Evolutionary conservation across 2,113 vertebrate species (phyloP), one percentile per base, ranked within the genome.

Genomic region (Crotalus tigris): DNA sequence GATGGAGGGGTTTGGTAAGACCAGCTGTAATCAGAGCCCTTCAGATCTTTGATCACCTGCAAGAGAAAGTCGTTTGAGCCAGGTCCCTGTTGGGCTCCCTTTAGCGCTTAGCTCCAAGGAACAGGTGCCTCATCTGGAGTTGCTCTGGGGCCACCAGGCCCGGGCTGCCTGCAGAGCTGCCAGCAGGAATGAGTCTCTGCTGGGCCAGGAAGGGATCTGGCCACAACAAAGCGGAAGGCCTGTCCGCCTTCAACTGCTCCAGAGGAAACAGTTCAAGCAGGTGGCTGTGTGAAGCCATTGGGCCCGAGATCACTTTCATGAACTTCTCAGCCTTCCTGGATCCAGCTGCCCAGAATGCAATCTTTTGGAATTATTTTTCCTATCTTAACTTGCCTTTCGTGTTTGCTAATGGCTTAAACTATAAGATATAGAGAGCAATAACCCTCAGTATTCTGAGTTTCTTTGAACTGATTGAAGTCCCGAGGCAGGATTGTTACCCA

Each of bases 1-100:
- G 99, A 99, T 0, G 99, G 99, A 0, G 99, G 99, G 0, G 99
- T 99, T 97, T 99, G 99, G 97, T 99, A 99, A 46, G 99, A 99
- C 99, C 99, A 99, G 96, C 98, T 99, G 93, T 98, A 99, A 95
- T 99, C 99, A 0, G 99, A 99, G 89, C 99, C 99, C 96, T 99
- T 99, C 95, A 99, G 96, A 96, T 99, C 99, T 95, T 99, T 98
- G 96, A 99, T 99, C 94, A 99, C 99, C 99, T 99, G 97, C 9
- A 88, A 88, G 53, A 85, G 92, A 91, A 26, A 10, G 0, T 24
- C 3, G 0, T 17, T 24, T 19, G 15, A 55, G 54, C 57, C 33
- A 0, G 33, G 54, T 5, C n/a, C 10, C 24, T 21, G 6, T 9
- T 39, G 69, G 17, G 33, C 6, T 19, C 61, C 15, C n/a, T 39